Evolutionary conservation across 2,113 vertebrate genomes (phyloP).

Genomic region (Dipodomys merriami): DNA sequence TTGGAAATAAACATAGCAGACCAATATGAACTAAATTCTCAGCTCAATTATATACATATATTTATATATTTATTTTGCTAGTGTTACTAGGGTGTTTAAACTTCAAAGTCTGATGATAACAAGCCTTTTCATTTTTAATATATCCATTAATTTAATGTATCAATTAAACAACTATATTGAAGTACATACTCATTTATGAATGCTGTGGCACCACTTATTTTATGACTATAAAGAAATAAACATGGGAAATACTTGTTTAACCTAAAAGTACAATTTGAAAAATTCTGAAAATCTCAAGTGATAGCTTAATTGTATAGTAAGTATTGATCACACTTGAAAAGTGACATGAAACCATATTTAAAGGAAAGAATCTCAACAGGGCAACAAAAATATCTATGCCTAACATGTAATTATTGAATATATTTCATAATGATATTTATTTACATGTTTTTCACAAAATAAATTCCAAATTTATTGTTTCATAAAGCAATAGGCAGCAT

Average conservation of each 20-base stretch:
- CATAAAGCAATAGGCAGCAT: not conserved
- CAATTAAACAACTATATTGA: not conserved
- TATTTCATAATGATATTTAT: not conserved
- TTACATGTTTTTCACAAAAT: not conserved
- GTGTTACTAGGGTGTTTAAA: slow-evolving; percentile 49
- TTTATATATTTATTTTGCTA: slow-evolving; percentile 53
- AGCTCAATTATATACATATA: slow-evolving; percentile 15
- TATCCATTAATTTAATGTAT: slow-evolving; percentile 4
- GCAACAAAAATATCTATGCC: not conserved
- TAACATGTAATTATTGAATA: not conserved
- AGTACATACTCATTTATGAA: not conserved
- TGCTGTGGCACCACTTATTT: not conserved
- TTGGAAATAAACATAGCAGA: too few relatives aligned
- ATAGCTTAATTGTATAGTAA: slow-evolving; percentile 21
- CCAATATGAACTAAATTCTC: not conserved
- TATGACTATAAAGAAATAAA: slow-evolving; percentile 20
- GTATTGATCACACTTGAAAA: not conserved
- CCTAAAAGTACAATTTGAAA: not conserved
- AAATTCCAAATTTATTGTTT: slow-evolving; percentile 11
- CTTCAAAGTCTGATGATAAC: slow-evolving; percentile 59
- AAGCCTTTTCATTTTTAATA: slow-evolving; percentile 63
- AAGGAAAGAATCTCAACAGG: not conserved
- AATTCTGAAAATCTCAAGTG: not conserved
- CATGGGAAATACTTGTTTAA: not conserved
- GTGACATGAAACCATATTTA: not conserved